Conservation (phyloP, 2,797 vertebrate species). For the Myotis pilosus region DNA sequence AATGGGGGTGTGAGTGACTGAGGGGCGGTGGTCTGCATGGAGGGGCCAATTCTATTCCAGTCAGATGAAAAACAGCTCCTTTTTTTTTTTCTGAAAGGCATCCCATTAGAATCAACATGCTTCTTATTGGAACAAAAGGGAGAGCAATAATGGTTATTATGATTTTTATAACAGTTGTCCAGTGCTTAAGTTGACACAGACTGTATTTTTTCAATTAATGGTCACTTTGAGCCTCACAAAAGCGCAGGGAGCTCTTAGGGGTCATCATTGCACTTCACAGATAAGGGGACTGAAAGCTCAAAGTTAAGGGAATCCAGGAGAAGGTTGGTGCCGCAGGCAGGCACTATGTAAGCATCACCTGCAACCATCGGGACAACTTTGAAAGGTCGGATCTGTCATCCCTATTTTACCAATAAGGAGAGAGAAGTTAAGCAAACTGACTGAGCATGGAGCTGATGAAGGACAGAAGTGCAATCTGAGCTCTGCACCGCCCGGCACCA, state of each 20-base stretch:
- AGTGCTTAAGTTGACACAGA: background rate
- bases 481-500: background rate
- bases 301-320: background rate
- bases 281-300: background rate
- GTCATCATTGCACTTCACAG: background rate
- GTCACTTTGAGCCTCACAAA: background rate
- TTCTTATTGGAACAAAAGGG: background rate
- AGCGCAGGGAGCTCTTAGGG: background rate
- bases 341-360: accelerated
- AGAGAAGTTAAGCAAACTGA: background rate
- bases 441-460: background rate
- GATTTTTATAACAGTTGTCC: background rate
- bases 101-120: background rate
- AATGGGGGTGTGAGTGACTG: background rate
- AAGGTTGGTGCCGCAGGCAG: accelerated
- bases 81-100: background rate
- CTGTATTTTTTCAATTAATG: background rate
- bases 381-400: background rate
- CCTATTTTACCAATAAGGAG: background rate
- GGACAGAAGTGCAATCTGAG: background rate
- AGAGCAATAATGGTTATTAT: background rate
- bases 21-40: accelerated
- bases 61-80: background rate
- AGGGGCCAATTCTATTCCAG: background rate
- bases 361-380: background rate